phyloP scores from a whole-genome alignment of 1,140 invertebrate genomes.

The Tigriopus japonicus region DNA sequence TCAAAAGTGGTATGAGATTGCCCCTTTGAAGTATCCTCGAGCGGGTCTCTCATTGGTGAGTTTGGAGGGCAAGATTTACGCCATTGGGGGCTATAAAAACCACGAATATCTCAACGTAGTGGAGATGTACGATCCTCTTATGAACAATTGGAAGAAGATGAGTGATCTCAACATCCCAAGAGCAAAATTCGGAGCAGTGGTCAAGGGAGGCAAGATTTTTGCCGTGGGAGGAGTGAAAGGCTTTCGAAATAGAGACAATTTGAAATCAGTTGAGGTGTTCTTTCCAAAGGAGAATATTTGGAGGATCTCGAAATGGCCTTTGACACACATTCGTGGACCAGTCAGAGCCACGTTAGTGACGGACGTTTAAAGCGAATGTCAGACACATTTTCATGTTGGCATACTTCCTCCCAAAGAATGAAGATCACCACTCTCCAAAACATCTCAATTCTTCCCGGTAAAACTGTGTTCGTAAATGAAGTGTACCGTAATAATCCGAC shows the following conservation, averaged over 20 bases:
- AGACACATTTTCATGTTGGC: no score
- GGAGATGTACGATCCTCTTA: constrained; percentile 4
- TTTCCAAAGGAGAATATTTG: neutral
- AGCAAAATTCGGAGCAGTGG: constrained; percentile 3
- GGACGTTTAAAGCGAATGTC: neutral
- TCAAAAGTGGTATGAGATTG: constrained; percentile 1
- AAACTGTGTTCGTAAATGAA: no score
- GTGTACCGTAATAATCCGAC: no score
- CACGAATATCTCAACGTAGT: neutral
- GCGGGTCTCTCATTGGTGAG: neutral
- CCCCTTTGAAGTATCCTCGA: neutral
- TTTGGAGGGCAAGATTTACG: constrained; percentile 1
- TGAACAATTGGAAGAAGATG: neutral
- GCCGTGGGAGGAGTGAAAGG: neutral
- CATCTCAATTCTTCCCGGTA: no score
- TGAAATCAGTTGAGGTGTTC: neutral
- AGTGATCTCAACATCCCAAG: neutral
- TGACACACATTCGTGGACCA: constrained; percentile 3
- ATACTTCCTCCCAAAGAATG: no score
- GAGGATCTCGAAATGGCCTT: neutral
- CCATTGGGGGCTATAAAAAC: constrained; percentile 4
- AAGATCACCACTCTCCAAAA: no score
- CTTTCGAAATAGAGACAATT: neutral
- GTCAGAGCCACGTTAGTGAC: neutral
- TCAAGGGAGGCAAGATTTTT: neutral